Percentiles rank a stretch among this genome's conserved stretches.
Evolutionary conservation across 2,797 vertebrate genomes (phyloP).

Genomic region (Acropternis orthonyx): DNA sequence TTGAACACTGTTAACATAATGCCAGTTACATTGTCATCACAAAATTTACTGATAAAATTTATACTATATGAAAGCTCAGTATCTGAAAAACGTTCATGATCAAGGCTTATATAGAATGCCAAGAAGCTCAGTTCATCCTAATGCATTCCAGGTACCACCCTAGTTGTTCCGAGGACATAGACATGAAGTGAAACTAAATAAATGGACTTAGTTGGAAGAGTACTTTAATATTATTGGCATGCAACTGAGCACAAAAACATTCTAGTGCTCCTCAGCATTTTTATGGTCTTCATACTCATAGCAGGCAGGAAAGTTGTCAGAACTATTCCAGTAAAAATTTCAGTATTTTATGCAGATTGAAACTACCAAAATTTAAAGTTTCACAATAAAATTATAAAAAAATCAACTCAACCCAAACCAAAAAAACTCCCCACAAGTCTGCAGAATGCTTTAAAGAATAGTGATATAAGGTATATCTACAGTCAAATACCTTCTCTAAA

Average conservation of each 20-base stretch:
- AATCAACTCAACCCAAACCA: not conserved
- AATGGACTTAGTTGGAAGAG: not conserved
- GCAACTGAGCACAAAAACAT: not conserved
- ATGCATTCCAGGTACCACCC: not conserved
- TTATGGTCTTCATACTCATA: not conserved
- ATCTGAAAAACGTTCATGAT: not conserved
- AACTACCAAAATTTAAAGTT: not conserved
- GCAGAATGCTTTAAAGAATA: not conserved
- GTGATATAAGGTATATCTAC: not conserved
- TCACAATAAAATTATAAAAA: not conserved
- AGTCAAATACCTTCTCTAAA: not conserved
- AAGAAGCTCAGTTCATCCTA: not conserved
- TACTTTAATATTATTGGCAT: not conserved
- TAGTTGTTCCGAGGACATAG: not conserved
- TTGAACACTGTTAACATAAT: not conserved
- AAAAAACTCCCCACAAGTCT: fast-evolving
- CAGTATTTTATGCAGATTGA: not conserved
- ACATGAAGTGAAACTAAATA: not conserved
- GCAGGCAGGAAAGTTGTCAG: not conserved
- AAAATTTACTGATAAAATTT: conserved; percentile 13
- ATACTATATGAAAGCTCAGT: not conserved
- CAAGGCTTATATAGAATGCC: not conserved
- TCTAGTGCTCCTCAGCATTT: not conserved
- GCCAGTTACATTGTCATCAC: not conserved
- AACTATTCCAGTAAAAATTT: not conserved